Base-by-base conservation (phyloP, 2,113 vertebrate species). In the Psettodes erumei region DNA sequence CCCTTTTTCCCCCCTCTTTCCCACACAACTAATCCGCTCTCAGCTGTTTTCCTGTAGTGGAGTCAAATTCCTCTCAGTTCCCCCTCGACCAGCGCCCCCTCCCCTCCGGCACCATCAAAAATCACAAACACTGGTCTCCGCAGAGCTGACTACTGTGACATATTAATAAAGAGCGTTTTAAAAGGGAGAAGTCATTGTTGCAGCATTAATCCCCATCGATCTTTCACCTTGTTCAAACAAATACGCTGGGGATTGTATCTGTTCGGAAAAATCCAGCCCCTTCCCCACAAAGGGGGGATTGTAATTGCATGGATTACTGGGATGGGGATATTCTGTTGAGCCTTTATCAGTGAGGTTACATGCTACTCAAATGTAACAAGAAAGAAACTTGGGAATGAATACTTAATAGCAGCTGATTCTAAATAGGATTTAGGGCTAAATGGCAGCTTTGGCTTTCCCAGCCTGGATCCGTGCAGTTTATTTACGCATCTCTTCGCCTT, bases 11-110 rank as follows among this genome's bases (percentile, higher is more conserved):
- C 47, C 63, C 68, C 72, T 30, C 75, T 81, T 93, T 93, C 92
- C 92, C 91, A 94, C 88, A 91, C 82, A 90, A 82, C 89, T 94
- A 93, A 94, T 92, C 92, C 89, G 21, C 76, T 92, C 89, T 93
- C 88, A 90, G 87, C 90, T 93, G 90, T 90, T 87, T 91, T 92
- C 88, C 88, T 89, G 90, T 72, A 74, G 89, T 53, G 64, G 89
- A 87, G 87, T 93, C 90, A 71, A 79, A 90, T 93, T 93, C 90
- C 90, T 80, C 79, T 15, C 66, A 50, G 45, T 70, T 68, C 72
- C 55, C 30, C 58, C 54, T 33, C 71, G 37, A 8, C 10, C 42
- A 12, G 18, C 32, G 15, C 16, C 23, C 5, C 8, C 8, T 38
- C 27, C 18, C 69, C 40, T 8, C 27, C 65, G 35, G 60, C 81